These are phyloP conservation scores for Aplysina aerophoba DNA, from an alignment of 37 sponge, comb jelly and placozoan species.

Conservation along the genomic window DNA sequence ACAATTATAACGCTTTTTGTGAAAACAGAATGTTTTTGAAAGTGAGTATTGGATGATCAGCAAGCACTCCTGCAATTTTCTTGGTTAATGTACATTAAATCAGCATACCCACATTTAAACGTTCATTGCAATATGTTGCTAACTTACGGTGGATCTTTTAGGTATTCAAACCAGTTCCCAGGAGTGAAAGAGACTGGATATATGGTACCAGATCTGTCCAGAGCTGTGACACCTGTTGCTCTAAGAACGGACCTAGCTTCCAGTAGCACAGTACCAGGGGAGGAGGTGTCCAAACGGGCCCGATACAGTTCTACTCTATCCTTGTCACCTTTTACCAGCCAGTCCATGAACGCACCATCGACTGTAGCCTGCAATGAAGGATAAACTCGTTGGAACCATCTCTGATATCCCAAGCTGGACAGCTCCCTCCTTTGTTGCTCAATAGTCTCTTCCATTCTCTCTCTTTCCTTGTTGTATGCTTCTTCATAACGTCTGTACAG, in stretches of 20 bases:
- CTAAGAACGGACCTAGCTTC: constrained; percentile 41
- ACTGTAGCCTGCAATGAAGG: constrained; percentile 48
- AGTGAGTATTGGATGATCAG: no score
- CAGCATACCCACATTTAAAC: no score
- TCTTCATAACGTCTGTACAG: constrained; percentile 47
- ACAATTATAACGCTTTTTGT: no score
- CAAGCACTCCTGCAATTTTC: no score
- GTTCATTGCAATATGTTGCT: no score
- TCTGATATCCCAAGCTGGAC: constrained; percentile 35
- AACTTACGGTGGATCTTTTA: constrained; percentile 29
- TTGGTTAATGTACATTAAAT: no score
- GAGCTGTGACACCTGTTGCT: constrained; percentile 49
- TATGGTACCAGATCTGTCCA: constrained; percentile 54
- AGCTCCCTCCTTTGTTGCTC: constrained; percentile 16
- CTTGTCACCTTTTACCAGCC: constrained; percentile 61
- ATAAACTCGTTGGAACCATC: constrained; percentile 56
- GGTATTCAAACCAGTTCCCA: constrained; percentile 57
- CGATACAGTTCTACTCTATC: constrained; percentile 49
- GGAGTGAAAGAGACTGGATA: constrained; percentile 67
- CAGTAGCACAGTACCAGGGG: constrained; percentile 32
- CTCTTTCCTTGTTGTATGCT: constrained; percentile 39
- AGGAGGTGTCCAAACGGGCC: constrained; percentile 31
- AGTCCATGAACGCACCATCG: constrained; percentile 62
- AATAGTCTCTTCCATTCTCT: constrained; percentile 58
- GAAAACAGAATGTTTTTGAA: no score